Evolutionary conservation across 2,888 invertebrate species (phyloP).

Genomic region (Onchidella celtica): DNA sequence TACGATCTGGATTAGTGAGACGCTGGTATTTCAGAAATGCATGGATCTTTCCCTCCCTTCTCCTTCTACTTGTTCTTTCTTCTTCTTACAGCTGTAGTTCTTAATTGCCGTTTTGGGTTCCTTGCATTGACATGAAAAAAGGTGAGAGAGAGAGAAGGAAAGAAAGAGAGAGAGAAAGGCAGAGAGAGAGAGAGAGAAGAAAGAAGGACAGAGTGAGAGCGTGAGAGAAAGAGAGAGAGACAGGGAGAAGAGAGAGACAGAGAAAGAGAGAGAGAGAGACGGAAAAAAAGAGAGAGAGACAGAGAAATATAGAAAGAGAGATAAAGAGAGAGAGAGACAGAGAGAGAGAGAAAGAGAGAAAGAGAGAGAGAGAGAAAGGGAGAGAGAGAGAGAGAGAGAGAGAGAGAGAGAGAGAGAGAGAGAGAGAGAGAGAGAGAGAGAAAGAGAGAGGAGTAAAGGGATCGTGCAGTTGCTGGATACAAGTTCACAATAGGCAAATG

Average conservation of each 20-base stretch:
- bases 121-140: not conserved
- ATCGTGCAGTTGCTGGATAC: too few species aligned
- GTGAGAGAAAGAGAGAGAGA: slow-evolving; percentile 50
- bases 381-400: not conserved
- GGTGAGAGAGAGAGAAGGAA: not conserved
- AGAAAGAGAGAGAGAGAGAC: slow-evolving; percentile 38
- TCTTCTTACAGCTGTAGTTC: not conserved
- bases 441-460: not conserved
- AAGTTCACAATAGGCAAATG: too few species aligned
- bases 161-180: not conserved
- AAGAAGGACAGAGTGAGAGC: slow-evolving; percentile 45
- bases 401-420: not conserved
- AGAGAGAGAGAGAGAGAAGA: not conserved
- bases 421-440: not conserved
- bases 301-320: slow-evolving; percentile 15
- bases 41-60: not conserved
- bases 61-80: not conserved
- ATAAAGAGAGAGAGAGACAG: not conserved
- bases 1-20: not conserved
- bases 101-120: not conserved
- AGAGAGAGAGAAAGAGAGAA: slow-evolving; percentile 5
- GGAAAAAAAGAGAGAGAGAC: slow-evolving; percentile 37
- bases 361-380: slow-evolving; percentile 17
- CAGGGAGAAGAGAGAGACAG: slow-evolving; percentile 35
- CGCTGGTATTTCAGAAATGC: not conserved